Conservation (phyloP, 2,888 invertebrate genomes). For the Acanthosepion esculentum region DNA sequence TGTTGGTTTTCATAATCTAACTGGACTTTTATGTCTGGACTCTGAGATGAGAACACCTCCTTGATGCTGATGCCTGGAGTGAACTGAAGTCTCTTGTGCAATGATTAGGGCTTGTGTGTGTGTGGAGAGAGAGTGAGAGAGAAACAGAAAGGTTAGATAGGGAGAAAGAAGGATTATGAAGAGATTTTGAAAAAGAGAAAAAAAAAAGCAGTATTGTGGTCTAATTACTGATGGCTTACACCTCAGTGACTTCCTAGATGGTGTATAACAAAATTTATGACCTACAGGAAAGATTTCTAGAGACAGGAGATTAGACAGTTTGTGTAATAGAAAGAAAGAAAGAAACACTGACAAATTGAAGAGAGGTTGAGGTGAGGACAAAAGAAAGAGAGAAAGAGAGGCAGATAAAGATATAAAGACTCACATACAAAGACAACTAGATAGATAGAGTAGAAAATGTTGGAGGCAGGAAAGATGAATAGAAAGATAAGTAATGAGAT, state of each 20-base stretch:
- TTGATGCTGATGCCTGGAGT: background rate
- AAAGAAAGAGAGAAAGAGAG: no score
- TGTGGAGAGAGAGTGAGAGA: background rate
- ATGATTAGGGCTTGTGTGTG: constrained; percentile 33
- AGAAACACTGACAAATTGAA: no score
- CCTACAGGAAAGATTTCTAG: no score
- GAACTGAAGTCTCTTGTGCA: background rate
- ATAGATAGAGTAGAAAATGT: no score
- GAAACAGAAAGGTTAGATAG: background rate
- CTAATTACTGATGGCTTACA: constrained; percentile 16
- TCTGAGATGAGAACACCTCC: background rate
- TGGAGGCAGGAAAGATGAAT: no score
- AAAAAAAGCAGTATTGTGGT: background rate
- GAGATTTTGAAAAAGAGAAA: background rate
- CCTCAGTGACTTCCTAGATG: background rate
- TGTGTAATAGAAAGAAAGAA: no score
- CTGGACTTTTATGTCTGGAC: constrained; percentile 1
- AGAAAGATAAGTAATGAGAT: no score
- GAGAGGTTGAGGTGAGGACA: no score
- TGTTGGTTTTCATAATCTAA: background rate
- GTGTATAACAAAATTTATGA: no score
- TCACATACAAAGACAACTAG: no score
- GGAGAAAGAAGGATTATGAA: background rate
- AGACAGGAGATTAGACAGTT: no score
- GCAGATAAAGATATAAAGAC: no score